Evolutionary conservation across 2,797 vertebrate genomes (phyloP), one percentile per base, ranked within the genome.

Genomic region (Bovichtus variegatus): DNA sequence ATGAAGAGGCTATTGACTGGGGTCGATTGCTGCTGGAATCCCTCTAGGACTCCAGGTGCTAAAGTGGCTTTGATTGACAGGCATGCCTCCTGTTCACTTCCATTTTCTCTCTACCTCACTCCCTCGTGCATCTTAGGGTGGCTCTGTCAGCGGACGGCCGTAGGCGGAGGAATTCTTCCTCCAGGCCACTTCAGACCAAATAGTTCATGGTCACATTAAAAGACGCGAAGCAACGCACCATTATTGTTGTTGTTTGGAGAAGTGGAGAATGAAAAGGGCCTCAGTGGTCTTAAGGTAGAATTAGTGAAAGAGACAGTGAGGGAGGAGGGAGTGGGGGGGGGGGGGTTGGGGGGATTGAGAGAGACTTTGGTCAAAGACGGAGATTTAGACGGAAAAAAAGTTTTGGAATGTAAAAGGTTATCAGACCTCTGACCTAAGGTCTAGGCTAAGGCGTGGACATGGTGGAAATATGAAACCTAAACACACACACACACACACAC

Each of bases 391-490:
- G 51, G 34, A 2, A 12, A 73, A 63, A 82, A 85, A 87, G 53
- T 70, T 80, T 27, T 74, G 91, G 94, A 94, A 95, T 94, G 94
- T 78, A 78, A 82, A 86, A 92, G 91, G 90, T 94, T 85, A 89
- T 74, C 73, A 23, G 89, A 90, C 91, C 92, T 88, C 23, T 91
- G 92, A 92, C 89, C 92, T 78, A 13, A 55, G 78, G 78, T 78
- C 72, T 27, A 55, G 74, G 77, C 51, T 40, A 25, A 84, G 75
- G 86, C 71, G 71, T 88, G 74, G 71, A 66, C 44, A 47, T 23
- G 76, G 76, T 68, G 70, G 87, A 89, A 90, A 90, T 66, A 84
- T 73, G 77, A 92, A 84, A 86, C 85, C 84, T 55, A 61, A 74
- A 78, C 72, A 75, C 63, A 0, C 2, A 59, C 59, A 71, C 49